phyloP scores from a whole-genome alignment of 2,888 invertebrate genomes.

The Abrostola triplasia region DNA sequence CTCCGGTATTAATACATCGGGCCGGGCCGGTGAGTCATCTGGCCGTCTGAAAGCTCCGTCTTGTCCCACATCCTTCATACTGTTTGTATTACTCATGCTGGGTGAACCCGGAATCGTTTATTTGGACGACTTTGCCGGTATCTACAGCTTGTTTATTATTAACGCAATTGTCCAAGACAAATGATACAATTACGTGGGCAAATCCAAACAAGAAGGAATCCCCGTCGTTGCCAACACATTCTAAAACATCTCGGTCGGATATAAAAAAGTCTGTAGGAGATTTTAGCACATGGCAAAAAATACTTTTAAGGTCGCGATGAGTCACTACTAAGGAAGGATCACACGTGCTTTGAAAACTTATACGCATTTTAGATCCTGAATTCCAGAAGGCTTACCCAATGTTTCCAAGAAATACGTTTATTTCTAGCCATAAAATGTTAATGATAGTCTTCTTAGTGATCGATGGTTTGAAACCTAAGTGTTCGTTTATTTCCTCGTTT shows the following conservation, averaged over 20 bases:
- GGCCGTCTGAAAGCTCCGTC: slow-evolving; percentile 84
- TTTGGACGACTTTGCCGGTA: slow-evolving; percentile 60
- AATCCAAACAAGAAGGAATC: slow-evolving; percentile 47
- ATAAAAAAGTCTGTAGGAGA: slow-evolving; percentile 45
- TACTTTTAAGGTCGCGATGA: slow-evolving; percentile 55
- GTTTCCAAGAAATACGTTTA: slow-evolving; percentile 53
- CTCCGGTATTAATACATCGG: slow-evolving; percentile 84
- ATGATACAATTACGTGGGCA: slow-evolving; percentile 41
- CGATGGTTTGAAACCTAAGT: slow-evolving; percentile 31
- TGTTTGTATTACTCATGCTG: slow-evolving; percentile 82
- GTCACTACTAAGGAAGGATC: slow-evolving; percentile 59
- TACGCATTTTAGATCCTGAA: slow-evolving; percentile 61
- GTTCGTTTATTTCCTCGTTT: slow-evolving; percentile 57
- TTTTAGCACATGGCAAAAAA: slow-evolving; percentile 41
- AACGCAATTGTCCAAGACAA: slow-evolving; percentile 46
- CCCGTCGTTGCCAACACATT: slow-evolving; percentile 48
- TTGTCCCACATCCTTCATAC: slow-evolving; percentile 86
- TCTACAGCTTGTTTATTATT: slow-evolving; percentile 57
- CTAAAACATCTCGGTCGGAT: slow-evolving; percentile 42
- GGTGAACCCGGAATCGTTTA: slow-evolving; percentile 84
- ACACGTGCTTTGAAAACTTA: slow-evolving; percentile 56
- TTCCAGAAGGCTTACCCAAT: slow-evolving; percentile 59
- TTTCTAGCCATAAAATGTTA: slow-evolving; percentile 43
- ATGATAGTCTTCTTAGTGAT: slow-evolving; percentile 22
- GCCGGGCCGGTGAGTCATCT: slow-evolving; percentile 81